Conservation (phyloP, 1,140 invertebrate genomes). For the Drosophila paulistorum region DNA sequence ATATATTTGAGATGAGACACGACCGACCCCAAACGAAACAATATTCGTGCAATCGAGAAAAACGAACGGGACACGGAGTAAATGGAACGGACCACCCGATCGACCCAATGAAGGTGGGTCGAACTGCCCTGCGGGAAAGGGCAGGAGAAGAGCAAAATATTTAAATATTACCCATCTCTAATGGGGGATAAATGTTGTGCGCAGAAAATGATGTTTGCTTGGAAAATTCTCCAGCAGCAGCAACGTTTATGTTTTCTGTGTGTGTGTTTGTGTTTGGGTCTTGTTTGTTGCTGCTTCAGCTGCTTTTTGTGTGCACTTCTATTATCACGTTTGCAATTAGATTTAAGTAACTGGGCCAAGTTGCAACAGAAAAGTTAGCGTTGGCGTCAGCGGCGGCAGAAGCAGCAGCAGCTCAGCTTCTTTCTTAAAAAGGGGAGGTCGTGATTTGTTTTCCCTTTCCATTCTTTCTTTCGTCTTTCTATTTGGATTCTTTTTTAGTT, state of each 20-base stretch:
- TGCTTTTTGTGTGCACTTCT: conserved; percentile 52
- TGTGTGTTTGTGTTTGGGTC: not conserved
- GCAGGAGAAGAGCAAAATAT: no score
- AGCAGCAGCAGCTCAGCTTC: conserved; percentile 28
- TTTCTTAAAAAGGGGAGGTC: conserved; percentile 55
- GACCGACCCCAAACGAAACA: not conserved
- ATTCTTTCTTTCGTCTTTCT: not conserved
- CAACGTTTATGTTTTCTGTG: conserved; percentile 51
- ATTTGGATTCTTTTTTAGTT: conserved; percentile 26
- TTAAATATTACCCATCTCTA: no score
- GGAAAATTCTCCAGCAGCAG: conserved; percentile 35
- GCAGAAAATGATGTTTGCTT: conserved; percentile 56
- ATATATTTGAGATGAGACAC: conserved; percentile 24
- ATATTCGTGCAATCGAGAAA: no score
- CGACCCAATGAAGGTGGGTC: no score
- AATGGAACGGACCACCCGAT: no score
- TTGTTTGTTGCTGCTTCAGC: conserved; percentile 33
- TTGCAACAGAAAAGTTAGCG: conserved; percentile 23
- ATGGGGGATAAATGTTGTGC: conserved; percentile 25
- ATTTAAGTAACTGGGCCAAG: conserved; percentile 77
- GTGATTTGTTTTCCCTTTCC: conserved; percentile 18
- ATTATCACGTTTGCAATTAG: conserved; percentile 77
- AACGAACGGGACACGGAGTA: no score
- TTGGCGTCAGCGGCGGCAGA: not conserved
- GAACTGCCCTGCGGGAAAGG: no score